phyloP scores from a whole-genome alignment of 2,888 invertebrate genomes.

The Oxycera nigricornis region DNA sequence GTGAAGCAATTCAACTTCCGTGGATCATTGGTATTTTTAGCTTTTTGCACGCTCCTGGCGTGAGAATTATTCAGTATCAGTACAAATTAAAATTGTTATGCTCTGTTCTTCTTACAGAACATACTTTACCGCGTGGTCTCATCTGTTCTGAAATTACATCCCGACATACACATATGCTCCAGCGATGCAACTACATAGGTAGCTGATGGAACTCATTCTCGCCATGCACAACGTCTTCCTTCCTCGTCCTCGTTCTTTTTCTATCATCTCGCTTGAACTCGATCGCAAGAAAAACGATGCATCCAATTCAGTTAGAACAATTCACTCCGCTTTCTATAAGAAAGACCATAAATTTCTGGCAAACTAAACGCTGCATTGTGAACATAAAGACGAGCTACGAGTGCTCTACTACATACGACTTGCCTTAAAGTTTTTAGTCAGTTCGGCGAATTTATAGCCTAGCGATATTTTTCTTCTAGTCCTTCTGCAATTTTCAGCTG shows the following conservation, averaged over 20 bases:
- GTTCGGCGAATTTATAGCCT: constrained; percentile 35
- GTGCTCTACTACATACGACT: background rate
- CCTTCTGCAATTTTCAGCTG: constrained; percentile 3
- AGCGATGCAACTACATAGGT: constrained; percentile 15
- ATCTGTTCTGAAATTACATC: background rate
- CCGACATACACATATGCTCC: background rate
- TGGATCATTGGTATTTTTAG: too few relatives aligned
- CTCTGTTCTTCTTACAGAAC: too few relatives aligned
- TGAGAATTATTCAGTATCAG: too few relatives aligned
- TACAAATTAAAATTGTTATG: too few relatives aligned
- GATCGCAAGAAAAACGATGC: constrained; percentile 37
- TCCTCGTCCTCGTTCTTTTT: background rate
- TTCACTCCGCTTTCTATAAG: constrained; percentile 38
- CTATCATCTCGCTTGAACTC: constrained; percentile 1
- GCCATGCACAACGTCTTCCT: background rate
- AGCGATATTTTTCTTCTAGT: constrained; percentile 30
- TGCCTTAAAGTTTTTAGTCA: constrained; percentile 37
- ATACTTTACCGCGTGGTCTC: too few relatives aligned
- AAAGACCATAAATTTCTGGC: constrained; percentile 40
- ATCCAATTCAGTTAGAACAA: constrained; percentile 41
- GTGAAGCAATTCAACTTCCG: too few relatives aligned
- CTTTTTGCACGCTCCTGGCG: too few relatives aligned
- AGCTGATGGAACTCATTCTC: constrained; percentile 2
- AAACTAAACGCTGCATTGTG: constrained; percentile 36
- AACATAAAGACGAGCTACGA: constrained; percentile 22